phyloP scores from a whole-genome alignment of 2,888 invertebrate genomes.

The Conistra vaccinii region DNA sequence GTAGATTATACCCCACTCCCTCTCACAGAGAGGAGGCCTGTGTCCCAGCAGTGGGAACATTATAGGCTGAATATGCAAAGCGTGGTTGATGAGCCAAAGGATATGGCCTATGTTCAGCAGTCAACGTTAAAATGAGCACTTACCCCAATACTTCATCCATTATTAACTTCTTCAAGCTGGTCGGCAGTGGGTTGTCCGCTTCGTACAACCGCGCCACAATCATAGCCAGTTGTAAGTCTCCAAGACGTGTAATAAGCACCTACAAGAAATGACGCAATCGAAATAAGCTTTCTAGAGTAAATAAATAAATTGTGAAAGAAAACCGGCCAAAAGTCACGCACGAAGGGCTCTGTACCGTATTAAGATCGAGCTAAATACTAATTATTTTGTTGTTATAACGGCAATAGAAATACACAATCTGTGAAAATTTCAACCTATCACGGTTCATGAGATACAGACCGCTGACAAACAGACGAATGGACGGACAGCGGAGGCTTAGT shows the following conservation, averaged over 20 bases:
- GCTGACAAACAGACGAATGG: no score
- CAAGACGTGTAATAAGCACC: conserved; percentile 97
- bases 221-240: conserved; percentile 98
- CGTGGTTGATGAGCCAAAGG: background rate
- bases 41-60: no score
- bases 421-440: no score
- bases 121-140: conserved; percentile 41
- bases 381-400: no score
- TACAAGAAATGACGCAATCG: conserved; percentile 66
- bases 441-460: no score
- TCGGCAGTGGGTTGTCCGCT: conserved; percentile 93
- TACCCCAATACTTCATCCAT: conserved; percentile 95
- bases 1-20: no score
- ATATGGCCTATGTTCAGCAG: background rate
- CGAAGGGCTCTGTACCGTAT: no score
- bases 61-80: background rate
- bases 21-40: no score
- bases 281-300: background rate
- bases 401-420: no score
- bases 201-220: conserved; percentile 98
- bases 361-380: no score
- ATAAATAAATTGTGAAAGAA: background rate
- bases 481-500: no score
- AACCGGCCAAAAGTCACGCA: no score
- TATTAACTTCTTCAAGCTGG: conserved; percentile 93